Conservation (phyloP, 1,140 invertebrate species). For the Liolophura sinensis region DNA sequence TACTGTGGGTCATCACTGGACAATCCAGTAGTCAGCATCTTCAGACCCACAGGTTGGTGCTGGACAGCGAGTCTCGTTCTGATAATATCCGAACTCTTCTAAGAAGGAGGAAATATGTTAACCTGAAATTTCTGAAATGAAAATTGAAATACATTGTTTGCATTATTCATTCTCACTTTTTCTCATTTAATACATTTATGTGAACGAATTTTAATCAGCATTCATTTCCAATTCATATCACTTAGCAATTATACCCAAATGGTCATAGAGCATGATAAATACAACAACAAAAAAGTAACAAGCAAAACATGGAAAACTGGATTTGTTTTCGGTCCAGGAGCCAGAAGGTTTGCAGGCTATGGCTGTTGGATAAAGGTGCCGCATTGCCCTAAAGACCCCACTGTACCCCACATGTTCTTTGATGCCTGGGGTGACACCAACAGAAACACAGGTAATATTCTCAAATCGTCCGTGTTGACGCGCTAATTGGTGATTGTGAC, state of each 20-base stretch:
- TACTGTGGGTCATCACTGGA: slow-evolving; percentile 18
- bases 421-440: slow-evolving; percentile 21
- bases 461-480: no score
- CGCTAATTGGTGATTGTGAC: no score
- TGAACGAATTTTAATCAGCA: no score
- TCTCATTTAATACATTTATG: no score
- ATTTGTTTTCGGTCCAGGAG: slow-evolving; percentile 10
- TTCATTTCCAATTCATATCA: no score
- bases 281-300: no score
- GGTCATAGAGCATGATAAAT: no score
- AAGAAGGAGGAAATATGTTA: neutral
- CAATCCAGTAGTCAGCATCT: slow-evolving; percentile 20
- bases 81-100: neutral
- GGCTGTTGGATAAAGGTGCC: slow-evolving; percentile 33
- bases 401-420: slow-evolving; percentile 18
- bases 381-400: slow-evolving; percentile 13
- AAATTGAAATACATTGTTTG: no score
- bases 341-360: slow-evolving; percentile 10
- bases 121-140: slow-evolving; percentile 11
- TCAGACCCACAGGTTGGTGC: slow-evolving; percentile 22
- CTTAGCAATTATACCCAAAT: no score
- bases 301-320: no score
- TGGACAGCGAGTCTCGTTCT: slow-evolving; percentile 1
- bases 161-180: neutral
- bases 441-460: slow-evolving; percentile 5